Evolutionary conservation across 2,113 vertebrate species (phyloP).

Genomic region (Protobothrops flavoviridis): DNA sequence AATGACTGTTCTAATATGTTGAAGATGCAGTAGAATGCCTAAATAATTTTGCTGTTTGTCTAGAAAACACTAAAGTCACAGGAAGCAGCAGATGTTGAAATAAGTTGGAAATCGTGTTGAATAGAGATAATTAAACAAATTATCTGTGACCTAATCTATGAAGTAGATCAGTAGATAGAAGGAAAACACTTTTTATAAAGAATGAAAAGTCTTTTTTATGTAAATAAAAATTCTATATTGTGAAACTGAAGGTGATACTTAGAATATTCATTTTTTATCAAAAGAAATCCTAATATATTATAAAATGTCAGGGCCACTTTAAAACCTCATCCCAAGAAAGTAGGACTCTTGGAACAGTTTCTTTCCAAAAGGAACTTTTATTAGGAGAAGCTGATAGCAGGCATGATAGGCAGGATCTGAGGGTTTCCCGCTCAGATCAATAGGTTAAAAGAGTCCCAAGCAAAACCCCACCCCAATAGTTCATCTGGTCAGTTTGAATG

Average conservation of each 20-base stretch:
- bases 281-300: background rate
- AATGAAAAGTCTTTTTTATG: background rate
- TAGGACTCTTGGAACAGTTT: no score
- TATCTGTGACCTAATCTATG: background rate
- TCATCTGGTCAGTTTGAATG: no score
- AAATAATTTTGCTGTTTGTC: background rate
- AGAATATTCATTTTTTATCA: background rate
- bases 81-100: background rate
- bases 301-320: background rate
- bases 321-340: no score
- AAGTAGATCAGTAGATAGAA: background rate
- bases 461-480: no score
- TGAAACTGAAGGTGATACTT: constrained; percentile 23
- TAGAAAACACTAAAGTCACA: background rate
- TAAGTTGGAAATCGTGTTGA: background rate
- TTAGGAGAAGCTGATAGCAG: no score
- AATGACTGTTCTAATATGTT: background rate
- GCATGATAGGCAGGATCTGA: no score
- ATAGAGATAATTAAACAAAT: background rate
- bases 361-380: no score
- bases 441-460: no score
- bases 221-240: constrained; percentile 55
- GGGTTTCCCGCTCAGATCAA: no score
- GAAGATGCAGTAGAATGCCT: background rate
- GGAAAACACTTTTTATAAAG: background rate